Conservation (phyloP, 2,113 vertebrate species). For the Scartelaos histophorus region DNA sequence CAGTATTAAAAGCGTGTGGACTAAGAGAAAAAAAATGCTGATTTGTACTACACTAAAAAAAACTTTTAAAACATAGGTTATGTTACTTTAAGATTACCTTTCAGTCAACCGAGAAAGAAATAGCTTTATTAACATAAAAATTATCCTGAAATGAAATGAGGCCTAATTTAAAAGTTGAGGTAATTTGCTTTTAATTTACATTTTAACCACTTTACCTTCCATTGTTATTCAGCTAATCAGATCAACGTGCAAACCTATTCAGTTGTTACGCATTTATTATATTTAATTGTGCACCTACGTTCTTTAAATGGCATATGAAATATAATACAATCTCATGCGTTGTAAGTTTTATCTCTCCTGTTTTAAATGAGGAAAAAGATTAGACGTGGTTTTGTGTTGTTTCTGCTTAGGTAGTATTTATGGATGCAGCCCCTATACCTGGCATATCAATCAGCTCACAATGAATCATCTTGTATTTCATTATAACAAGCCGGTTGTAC, state of each 20-base stretch:
- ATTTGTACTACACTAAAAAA: background rate
- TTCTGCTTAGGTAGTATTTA: constrained; percentile 28
- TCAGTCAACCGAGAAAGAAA: background rate
- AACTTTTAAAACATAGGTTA: background rate
- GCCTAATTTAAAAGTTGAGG: background rate
- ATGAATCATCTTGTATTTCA: constrained; percentile 30
- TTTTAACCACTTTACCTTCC: background rate
- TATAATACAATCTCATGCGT: background rate
- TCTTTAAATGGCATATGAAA: background rate
- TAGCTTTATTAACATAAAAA: background rate
- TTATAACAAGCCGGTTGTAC: constrained; percentile 25
- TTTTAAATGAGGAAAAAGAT: background rate
- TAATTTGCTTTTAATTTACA: constrained; percentile 2
- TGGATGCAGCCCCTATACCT: constrained; percentile 11
- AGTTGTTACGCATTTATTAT: background rate
- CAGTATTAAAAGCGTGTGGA: background rate
- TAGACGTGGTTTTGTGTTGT: constrained; percentile 7
- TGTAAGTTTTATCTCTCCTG: background rate
- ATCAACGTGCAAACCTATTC: background rate
- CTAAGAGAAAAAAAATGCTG: background rate
- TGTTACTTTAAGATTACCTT: background rate
- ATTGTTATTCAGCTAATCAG: background rate
- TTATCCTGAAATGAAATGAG: background rate
- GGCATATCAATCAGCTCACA: constrained; percentile 42
- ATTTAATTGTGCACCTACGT: background rate